These are phyloP conservation scores for Pseudorectes ferrugineus DNA, from an alignment of 2,113 vertebrate genomes.

Conservation along the genomic window DNA sequence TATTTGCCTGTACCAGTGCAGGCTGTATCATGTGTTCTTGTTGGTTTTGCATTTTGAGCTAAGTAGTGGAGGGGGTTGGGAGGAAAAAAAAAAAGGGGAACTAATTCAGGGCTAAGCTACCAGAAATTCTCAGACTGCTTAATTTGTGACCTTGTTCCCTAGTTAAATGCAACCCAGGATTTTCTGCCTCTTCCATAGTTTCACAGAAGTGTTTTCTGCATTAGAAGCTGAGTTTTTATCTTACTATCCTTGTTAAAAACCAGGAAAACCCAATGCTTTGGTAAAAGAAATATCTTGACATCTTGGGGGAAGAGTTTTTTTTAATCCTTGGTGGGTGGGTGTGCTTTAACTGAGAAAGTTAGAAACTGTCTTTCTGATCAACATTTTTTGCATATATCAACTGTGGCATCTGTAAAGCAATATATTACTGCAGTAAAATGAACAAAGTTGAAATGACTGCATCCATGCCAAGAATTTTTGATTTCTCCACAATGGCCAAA, in stretches of 20 bases:
- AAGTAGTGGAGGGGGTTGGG: not conserved
- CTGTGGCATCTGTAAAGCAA: not conserved
- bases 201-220: not conserved
- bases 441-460: not conserved
- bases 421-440: not conserved
- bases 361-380: not conserved
- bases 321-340: not conserved
- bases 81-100: not conserved
- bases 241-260: not conserved
- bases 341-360: not conserved
- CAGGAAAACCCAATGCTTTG: not conserved
- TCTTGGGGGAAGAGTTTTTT: not conserved
- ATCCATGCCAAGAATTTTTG: not conserved
- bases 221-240: not conserved
- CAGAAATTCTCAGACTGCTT: slow-evolving; percentile 46
- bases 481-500: not conserved
- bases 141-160: not conserved
- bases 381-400: not conserved
- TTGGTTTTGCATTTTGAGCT: not conserved
- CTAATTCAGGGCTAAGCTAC: not conserved
- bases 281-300: not conserved
- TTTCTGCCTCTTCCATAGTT: not conserved
- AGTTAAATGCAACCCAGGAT: not conserved
- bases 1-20: not conserved
- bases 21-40: slow-evolving; percentile 19